Base-by-base conservation (phyloP, 2,113 vertebrate species). In the Xyrauchen texanus region DNA sequence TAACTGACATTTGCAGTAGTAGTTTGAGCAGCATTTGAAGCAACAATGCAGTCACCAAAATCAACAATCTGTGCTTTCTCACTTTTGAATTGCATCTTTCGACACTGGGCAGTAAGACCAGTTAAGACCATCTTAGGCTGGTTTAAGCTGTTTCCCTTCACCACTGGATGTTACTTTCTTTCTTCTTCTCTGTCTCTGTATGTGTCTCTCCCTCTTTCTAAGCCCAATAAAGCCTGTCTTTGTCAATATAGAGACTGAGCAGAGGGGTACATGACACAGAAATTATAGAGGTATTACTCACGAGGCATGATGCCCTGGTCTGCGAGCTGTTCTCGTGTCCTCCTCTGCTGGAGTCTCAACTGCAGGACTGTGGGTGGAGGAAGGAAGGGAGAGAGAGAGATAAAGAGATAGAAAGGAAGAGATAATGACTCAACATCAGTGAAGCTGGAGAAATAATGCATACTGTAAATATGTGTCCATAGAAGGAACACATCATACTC, bases 261-360 rank as follows among this genome's bases (percentile, higher is more conserved):
- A 64, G 87, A 86, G 86, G n/a, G 21, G 21, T 34, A 34, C 21
- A 34, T 34, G 21, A 34, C 21, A 34, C 21, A 3, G 21, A 34
- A 34, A 34, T 1, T 49, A 45, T 49, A 58, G 8, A 83, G 81
- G 82, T 47, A 86, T 88, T 90, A 98, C 98, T 98, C 92, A 99
- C 98, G 93, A 91, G 96, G 95, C 96, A 98, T 96, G 93, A 96
- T 93, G 93, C 95, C 95, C 91, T 95, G 95, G 91, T 95, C 95
- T 91, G 94, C 95, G 90, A 97, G 94, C 89, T 98, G 96, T 89
- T 98, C 96, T 86, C 96, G 93, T 82, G 95, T 97, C 91, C 96
- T 95, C 88, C 96, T 95, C 93, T 99, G 97, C 90, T 99, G 97
- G 89, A 99, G 97, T 88, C 96, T 96, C 87, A 98, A 92, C 96